Evolutionary conservation across 2,888 invertebrate species (phyloP), one percentile per base, ranked within the genome.

Genomic region (Oxytorus armatus): DNA sequence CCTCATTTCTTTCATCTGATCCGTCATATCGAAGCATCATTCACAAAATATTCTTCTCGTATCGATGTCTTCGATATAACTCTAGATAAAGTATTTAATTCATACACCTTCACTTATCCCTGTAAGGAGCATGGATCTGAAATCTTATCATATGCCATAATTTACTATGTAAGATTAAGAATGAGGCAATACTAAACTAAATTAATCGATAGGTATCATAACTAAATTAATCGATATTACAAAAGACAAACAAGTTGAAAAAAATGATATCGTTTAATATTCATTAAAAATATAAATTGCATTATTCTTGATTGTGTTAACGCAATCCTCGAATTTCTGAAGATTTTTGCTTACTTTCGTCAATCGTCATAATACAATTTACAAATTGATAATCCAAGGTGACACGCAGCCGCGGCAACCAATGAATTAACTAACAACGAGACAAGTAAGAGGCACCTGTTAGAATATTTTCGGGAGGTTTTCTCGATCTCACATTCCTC

Each of bases 251-350:
- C 47, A 78, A 63, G 72, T 74, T 85, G 84, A 82, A 89, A 88
- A 89, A 84, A 85, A 83, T 86, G 82, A 85, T 87, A 87, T 86
- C 84, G 79, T 89, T 90, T 90, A 89, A 89, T 90, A 88, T 83
- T 88, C 85, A 84, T 89, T 88, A 88, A 89, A 90, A 90, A 91
- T 90, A 90, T 89, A 90, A 90, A 87, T 89, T 90, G 88, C 84
- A 86, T 87, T 88, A 86, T 86, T 88, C 61, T 51, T 49, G 68
- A 80, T 69, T 61, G 77, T 73, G 68, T 63, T 78, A 25, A 18
- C 59, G 68, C 81, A 63, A 74, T 76, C 75, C 72, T 80, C 49
- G 70, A 74, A 39, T 65, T 72, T 76, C 57, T 61, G 63, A 77
- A 68, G 61, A 42, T 69, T 55, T 69, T 44, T 51, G 51, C 49